Evolutionary conservation across 1,140 invertebrate genomes (phyloP).

Genomic region (Thaumatotibia leucotreta): DNA sequence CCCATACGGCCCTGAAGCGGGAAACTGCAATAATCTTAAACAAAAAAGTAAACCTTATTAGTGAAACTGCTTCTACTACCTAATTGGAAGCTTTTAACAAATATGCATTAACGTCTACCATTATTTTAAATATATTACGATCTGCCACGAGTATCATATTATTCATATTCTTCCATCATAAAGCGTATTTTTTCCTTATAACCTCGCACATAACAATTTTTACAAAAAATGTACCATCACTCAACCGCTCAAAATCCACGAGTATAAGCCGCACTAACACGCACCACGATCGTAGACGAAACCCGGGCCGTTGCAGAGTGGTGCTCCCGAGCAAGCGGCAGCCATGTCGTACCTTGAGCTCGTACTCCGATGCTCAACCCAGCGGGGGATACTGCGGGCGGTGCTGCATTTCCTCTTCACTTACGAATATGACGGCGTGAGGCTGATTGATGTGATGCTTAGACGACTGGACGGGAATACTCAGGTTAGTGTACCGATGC

Average conservation of each 20-base stretch:
- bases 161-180: too few species aligned
- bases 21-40: too few species aligned
- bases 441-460: slow-evolving; percentile 87
- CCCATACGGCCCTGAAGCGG: too few species aligned
- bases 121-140: too few species aligned
- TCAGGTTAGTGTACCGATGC: slow-evolving; percentile 76
- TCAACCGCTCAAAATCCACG: slow-evolving; percentile 33
- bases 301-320: slow-evolving; percentile 81
- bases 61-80: too few species aligned
- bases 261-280: slow-evolving; percentile 40
- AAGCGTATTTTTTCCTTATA: too few species aligned
- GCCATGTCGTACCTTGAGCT: slow-evolving; percentile 95
- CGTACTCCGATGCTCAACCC: slow-evolving; percentile 90
- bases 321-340: slow-evolving; percentile 90
- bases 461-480: slow-evolving; percentile 84
- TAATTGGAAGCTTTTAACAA: too few species aligned
- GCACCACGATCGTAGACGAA: slow-evolving; percentile 53
- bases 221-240: slow-evolving; percentile 29
- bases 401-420: slow-evolving; percentile 92
- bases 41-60: too few species aligned
- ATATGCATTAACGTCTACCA: too few species aligned
- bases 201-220: too few species aligned
- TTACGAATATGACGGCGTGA: slow-evolving; percentile 88
- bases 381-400: slow-evolving; percentile 88
- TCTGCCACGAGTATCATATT: too few species aligned